Base-by-base conservation (phyloP, 1,140 invertebrate species). In the Penaeus chinensis region DNA sequence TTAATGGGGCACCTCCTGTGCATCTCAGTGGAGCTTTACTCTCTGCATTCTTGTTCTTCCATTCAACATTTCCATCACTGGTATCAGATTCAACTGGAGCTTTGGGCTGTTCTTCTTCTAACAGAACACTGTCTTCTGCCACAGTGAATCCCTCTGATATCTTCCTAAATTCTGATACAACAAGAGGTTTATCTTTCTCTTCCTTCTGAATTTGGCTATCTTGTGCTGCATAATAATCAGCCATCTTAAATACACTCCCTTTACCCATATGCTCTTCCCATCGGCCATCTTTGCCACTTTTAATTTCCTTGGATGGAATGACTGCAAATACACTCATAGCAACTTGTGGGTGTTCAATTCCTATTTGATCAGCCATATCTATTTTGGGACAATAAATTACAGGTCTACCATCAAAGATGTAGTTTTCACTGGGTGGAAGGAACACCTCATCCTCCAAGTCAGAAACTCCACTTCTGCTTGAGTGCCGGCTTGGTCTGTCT, bases 401-500 rank as follows among this genome's bases (percentile, higher is more conserved):
- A 20, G 71, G 65, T 22, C 71, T 76, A 19, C 78, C 79, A 63
- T 82, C 69, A 65, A 77, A 65, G 27, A 82, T 77, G 37, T 82
- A 76, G 24, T 82, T 81, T 76, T 81, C 69, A 16, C 19, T 74
- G 22, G 79, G 85, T 54, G 85, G 85, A 37, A 87, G 69, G 63
- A 87, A 87, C 4, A 87, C 85, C 24, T 87, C 85, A 27, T 87
- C 85, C 54, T 87, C 85, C 4, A 87, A 47, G 47, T 87, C 85
- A n/a, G 85, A 87, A 20, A 87, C 47, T 63, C 85, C 85, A 77
- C 85, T 87, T 54, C 65, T 87, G n/a, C 85, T 87, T 8, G 85
- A 87, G 24, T 87, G 66, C 20, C 85, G 47, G 32, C 85, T 87
- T 37, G 85, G 80, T 20, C 77, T 62, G 66, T 71, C 69, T 47